Percentiles rank a stretch among this genome's conserved stretches.
Conservation (phyloP, 37 sponge, comb jelly and placozoan species). For the Oscarella lobularis region DNA sequence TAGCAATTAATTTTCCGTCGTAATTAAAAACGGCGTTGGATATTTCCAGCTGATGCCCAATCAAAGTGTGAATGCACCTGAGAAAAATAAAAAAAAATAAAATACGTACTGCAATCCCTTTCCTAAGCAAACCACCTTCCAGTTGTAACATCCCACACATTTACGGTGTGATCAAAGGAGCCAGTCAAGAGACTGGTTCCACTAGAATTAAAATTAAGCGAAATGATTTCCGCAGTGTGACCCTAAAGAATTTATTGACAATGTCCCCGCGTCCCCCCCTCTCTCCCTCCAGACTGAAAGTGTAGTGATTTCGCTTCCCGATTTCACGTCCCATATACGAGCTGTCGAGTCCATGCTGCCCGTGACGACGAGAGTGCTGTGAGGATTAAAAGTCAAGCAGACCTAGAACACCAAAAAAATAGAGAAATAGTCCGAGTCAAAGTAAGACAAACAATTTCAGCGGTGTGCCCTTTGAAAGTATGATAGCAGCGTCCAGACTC, state of each 20-base stretch:
- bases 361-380: conserved; percentile 74
- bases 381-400: conserved; percentile 76
- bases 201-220: conserved; percentile 54
- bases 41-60: conserved; percentile 86
- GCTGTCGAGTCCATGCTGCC: conserved; percentile 97
- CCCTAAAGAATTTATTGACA: conserved; percentile 44
- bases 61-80: conserved; percentile 45
- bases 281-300: conserved; percentile 32
- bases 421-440: neutral
- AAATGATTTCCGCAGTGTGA: conserved; percentile 90
- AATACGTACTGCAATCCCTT: too few species aligned
- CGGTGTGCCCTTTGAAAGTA: conserved; percentile 92
- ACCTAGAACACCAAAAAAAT: conserved; percentile 11
- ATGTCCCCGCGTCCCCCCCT: neutral
- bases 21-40: conserved; percentile 83
- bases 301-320: conserved; percentile 64
- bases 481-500: conserved; percentile 82
- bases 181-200: conserved; percentile 76
- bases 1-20: conserved; percentile 61
- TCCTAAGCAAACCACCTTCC: conserved; percentile 36
- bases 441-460: conserved; percentile 41
- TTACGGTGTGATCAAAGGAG: conserved; percentile 90
- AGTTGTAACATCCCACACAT: conserved; percentile 68
- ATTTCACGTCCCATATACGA: conserved; percentile 74
- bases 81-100: too few species aligned